phyloP scores from a whole-genome alignment of 2,888 invertebrate genomes.

The Clepsis dumicolana region DNA sequence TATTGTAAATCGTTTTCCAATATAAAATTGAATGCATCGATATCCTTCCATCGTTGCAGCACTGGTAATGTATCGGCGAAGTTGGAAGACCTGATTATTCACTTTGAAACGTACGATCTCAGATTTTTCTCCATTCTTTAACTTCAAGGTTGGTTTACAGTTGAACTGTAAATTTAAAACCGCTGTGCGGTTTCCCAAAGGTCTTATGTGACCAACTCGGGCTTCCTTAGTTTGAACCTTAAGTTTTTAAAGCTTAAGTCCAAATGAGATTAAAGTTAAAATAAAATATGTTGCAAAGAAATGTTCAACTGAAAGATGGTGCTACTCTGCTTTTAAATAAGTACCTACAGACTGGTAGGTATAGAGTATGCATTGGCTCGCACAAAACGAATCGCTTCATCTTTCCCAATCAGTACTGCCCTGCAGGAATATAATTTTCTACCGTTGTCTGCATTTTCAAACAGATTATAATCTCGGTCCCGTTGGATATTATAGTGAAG shows the following conservation, averaged over 20 bases:
- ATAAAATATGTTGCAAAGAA: background rate
- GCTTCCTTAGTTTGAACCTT: background rate
- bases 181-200: background rate
- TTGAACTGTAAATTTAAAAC: background rate
- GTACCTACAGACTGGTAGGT: too few species aligned
- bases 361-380: too few species aligned
- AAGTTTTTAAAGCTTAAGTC: background rate
- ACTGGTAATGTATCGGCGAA: slow-evolving; percentile 23
- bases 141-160: slow-evolving; percentile 19
- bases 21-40: slow-evolving; percentile 3
- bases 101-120: slow-evolving; percentile 23
- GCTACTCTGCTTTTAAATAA: background rate
- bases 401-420: too few species aligned
- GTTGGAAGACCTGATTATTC: slow-evolving; percentile 35
- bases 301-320: background rate
- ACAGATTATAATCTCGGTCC: too few species aligned
- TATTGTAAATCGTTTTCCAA: too few species aligned
- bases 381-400: too few species aligned
- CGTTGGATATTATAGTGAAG: too few species aligned
- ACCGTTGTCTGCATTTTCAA: too few species aligned
- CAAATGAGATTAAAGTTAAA: background rate
- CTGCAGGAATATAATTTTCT: too few species aligned
- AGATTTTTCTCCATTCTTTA: slow-evolving; percentile 28
- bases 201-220: background rate
- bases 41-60: background rate